Base-by-base conservation (phyloP, 2,113 vertebrate species). In the Halcyon malimbica region DNA sequence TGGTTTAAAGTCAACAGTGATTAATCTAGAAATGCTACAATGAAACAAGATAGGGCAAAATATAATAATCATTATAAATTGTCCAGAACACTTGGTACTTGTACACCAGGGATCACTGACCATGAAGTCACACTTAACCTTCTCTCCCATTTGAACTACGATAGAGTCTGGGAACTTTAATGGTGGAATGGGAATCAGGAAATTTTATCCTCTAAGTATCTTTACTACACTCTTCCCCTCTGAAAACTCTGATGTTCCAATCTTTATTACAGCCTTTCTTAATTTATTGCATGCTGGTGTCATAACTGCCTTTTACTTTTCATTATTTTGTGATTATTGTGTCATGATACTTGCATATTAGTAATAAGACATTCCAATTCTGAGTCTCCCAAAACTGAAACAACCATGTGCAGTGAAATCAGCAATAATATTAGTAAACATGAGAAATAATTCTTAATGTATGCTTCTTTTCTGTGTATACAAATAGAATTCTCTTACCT, bases 401-500 rank as follows among this genome's bases (percentile, higher is more conserved):
- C 42, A 74, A n/a, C 29, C 46, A 67, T 2, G 73, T 5, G 24
- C 46, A 90, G n/a, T 67, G 25, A 85, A 77, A 63, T 31, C 48
- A 78, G 54, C 46, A 54, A 25, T 20, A 89, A 21, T 37, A 57
- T 14, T 62, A 48, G 42, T 50, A 41, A 69, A 74, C 2, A 10
- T 9, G 42, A 79, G 51, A 83, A 69, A 2, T 35, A 68, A 85
- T 25, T 80, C 20, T 74, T 69, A 44, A 60, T 11, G 11, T 31
- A 29, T 21, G 14, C 76, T 93, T 74, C 29, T 74, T 67, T 71
- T 73, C 73, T 81, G 33, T 5, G 39, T 63, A 87, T 48, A 87
- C 67, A 19, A 86, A 90, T 42, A 96, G 76, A 94, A 64, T 62
- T 95, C 56, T 89, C 97, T 98, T 98, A 98, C 98, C 98, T 98